Base-by-base conservation (phyloP, 2,888 invertebrate genomes). In the Eupithecia abbreviata region DNA sequence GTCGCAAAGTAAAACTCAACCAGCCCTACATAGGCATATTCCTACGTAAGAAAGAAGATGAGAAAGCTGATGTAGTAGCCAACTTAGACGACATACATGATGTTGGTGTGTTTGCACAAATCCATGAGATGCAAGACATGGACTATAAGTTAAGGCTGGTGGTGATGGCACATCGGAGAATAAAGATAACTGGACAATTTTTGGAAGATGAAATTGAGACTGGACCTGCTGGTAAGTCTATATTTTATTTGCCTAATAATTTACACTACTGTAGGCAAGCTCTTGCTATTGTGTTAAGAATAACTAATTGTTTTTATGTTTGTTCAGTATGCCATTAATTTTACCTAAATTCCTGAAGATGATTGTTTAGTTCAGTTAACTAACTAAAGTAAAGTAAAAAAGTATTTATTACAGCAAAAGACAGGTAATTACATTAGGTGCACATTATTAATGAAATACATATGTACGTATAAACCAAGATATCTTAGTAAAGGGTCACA, bases 11-110 rank as follows among this genome's bases (percentile, higher is more conserved):
- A 0, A 98, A 98, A 90, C 92, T 99, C 18, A 99, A 99, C 90
- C 99, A 99, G 90, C 99, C 99, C 0, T 99, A 99, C 88, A 97
- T 99, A 71, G 99, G 99, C 5, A 97, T 99, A 72, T 99, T 99
- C 89, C 95, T 99, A 84, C 99, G 99, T 87, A 98, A 97, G 89
- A 97, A 97, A 86, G 98, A 98, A 87, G 98, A 98, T 82, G 98
- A 98, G 88, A 98, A 98, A 82, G 95, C 97, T 0, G 99, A 99
- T 88, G 95, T 98, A 30, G 98, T 99, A 0, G 95, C 97, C 13
- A 97, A 96, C 74, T 87, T 99, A 45, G 96, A 97, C 79, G 99
- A 99, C 81, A 96, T 99, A 62, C 98, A 99, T 89, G 94, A 96
- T 73, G 96, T 99, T 45, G 99, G 99, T 10, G 98, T 99, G 3